Evolutionary conservation across 2,888 invertebrate genomes (phyloP), one percentile per base, ranked within the genome.

Genomic region (Andrena flavipes): DNA sequence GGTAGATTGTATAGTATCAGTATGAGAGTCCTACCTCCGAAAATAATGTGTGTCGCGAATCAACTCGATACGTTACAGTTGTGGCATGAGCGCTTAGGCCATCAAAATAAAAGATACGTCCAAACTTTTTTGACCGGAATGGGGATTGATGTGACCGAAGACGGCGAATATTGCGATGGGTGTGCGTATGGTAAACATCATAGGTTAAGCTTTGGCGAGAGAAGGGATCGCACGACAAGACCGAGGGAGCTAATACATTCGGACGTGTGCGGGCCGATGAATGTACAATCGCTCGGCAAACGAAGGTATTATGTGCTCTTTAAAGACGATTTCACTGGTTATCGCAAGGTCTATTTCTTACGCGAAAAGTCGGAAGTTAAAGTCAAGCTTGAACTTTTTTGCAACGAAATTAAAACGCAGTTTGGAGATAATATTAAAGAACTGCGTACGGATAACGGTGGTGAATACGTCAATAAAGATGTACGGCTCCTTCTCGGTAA

Each of bases 391-490:
- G 23, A 80, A 63, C 10, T 16, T 7, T 84, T 76, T 54, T 81
- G 79, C 48, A 54, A 16, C 0, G 65, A 79, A 54, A 54, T 64
- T 16, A 59, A 82, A 72, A 87, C 80, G 33, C 72, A 69, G 10
- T 88, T 88, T 70, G 49, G n/a, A n/a, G 49, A 49, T 2, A 49
- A 76, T 3, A 78, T 88, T 8, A 87, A 84, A 72, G 82, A 84
- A 72, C 49, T 90, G 51, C 80, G 72, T 16, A 83, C 75, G 7
- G 87, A 87, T 42, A 85, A 85, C 8, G 88, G 86, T 1, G 80
- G 26, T 54, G 88, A 89, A 65, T 89, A 73, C 68, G 69, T 65
- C 4, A 87, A 88, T 76, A 64, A 71, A 48, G 42, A 69, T 0
- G 56, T 87, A 7, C 54, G 42, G 16, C 7, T 33, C 1, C 75